phyloP scores from a whole-genome alignment of 2,113 vertebrate species.

The Sylvia atricapilla region DNA sequence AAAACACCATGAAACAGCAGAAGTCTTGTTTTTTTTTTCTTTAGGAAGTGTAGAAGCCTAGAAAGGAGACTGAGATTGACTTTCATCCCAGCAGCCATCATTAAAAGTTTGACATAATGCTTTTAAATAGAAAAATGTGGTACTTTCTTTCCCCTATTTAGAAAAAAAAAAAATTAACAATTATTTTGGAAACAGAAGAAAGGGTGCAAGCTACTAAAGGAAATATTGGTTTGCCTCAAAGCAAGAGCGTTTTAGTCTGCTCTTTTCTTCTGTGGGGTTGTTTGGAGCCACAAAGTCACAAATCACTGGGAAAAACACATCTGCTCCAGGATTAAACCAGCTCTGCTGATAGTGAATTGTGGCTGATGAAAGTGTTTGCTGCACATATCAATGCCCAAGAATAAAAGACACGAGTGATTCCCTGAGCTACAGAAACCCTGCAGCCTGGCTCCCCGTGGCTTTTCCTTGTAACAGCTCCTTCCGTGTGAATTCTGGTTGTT shows the following conservation, averaged over 20 bases:
- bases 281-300: background rate
- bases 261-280: background rate
- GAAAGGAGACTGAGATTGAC: conserved; percentile 46
- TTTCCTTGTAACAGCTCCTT: background rate
- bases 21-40: too few relatives aligned
- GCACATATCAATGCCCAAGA: conserved; percentile 18
- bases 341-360: background rate
- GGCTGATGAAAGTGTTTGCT: conserved; percentile 11
- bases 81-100: conserved; percentile 48
- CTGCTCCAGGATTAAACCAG: background rate
- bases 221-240: background rate
- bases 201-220: background rate
- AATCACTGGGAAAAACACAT: background rate
- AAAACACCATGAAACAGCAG: background rate
- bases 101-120: conserved; percentile 35
- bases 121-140: conserved; percentile 33
- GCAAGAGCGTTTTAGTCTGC: background rate
- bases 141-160: background rate
- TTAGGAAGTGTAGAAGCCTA: background rate
- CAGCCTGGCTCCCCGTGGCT: background rate
- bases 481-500: background rate
- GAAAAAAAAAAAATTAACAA: background rate
- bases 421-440: background rate
- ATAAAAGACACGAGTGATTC: background rate
- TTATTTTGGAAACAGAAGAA: background rate